Evolutionary conservation across 1,140 invertebrate genomes (phyloP).

Genomic region (Eupristina koningsbergeri): DNA sequence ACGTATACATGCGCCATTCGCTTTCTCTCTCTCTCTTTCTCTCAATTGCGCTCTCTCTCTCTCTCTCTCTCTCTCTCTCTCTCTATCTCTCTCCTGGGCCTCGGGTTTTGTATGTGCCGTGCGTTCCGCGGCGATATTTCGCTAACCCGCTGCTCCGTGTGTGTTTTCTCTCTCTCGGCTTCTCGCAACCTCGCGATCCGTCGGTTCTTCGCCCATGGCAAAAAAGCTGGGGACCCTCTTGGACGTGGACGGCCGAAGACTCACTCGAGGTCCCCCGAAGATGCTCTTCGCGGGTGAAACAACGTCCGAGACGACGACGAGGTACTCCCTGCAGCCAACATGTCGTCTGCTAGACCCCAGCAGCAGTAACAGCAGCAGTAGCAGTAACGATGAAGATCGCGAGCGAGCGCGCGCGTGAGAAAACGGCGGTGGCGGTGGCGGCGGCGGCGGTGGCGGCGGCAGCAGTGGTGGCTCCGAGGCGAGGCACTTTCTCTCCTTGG

Average conservation of each 20-base stretch:
- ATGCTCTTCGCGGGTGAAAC: conserved; percentile 63
- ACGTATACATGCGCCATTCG: background rate
- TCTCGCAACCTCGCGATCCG: background rate
- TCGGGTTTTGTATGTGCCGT: background rate
- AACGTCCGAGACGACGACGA: conserved; percentile 63
- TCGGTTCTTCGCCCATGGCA: background rate
- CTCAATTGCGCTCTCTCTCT: background rate
- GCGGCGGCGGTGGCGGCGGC: background rate
- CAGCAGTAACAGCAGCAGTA: conserved; percentile 28
- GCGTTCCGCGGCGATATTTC: background rate
- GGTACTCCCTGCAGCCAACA: conserved; percentile 68
- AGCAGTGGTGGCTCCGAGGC: background rate
- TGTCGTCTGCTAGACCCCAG: conserved; percentile 69
- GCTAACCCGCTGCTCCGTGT: background rate
- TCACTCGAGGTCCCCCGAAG: conserved; percentile 64
- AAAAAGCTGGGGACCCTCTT: background rate
- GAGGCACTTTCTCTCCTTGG: background rate
- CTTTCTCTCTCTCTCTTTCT: background rate
- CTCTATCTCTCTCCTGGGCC: too few species aligned
- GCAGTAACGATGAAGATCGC: conserved; percentile 8
- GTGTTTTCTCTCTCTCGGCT: conserved; percentile 3
- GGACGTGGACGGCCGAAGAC: conserved; percentile 35
- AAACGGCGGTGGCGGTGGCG: background rate
- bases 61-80: conserved; percentile 4
- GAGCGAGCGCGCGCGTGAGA: background rate